Conservation (phyloP, 2,797 vertebrate species). For the Mormyrops attenuatus region DNA sequence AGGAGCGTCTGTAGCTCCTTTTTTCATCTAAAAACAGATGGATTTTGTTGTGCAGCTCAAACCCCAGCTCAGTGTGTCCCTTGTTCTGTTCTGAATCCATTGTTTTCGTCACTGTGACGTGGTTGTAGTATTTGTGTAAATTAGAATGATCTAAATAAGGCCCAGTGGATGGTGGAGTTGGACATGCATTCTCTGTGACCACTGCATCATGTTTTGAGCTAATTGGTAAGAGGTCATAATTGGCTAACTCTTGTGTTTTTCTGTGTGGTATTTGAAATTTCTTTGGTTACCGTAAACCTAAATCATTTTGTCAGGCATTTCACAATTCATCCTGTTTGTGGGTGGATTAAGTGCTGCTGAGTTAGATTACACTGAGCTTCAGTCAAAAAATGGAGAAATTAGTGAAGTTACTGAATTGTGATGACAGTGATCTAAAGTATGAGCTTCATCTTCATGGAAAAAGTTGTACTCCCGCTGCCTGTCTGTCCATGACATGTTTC, state of each 20-base stretch:
- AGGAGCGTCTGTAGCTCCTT: too few species aligned
- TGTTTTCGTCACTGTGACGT: not conserved
- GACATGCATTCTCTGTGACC: not conserved
- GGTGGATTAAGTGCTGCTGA: not conserved
- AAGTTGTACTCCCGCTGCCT: not conserved
- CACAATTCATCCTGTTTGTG: not conserved
- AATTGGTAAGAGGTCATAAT: not conserved
- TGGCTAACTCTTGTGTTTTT: not conserved
- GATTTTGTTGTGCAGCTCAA: not conserved
- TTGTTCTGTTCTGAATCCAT: not conserved
- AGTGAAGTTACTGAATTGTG: not conserved
- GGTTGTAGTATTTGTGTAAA: not conserved
- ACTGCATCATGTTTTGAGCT: not conserved
- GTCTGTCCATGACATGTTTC: not conserved
- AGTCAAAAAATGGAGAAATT: not conserved
- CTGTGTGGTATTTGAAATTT: not conserved
- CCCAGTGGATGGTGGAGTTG: not conserved
- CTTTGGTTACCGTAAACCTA: not conserved
- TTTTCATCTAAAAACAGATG: not conserved
- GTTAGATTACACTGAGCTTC: not conserved
- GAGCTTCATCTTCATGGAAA: not conserved
- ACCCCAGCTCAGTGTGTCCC: not conserved
- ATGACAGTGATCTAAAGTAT: not conserved
- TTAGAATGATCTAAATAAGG: not conserved
- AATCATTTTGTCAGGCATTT: slow-evolving; percentile 7